These are phyloP conservation scores for Poliocrania exsul DNA, from an alignment of 2,797 vertebrate genomes.

Conservation along the genomic window DNA sequence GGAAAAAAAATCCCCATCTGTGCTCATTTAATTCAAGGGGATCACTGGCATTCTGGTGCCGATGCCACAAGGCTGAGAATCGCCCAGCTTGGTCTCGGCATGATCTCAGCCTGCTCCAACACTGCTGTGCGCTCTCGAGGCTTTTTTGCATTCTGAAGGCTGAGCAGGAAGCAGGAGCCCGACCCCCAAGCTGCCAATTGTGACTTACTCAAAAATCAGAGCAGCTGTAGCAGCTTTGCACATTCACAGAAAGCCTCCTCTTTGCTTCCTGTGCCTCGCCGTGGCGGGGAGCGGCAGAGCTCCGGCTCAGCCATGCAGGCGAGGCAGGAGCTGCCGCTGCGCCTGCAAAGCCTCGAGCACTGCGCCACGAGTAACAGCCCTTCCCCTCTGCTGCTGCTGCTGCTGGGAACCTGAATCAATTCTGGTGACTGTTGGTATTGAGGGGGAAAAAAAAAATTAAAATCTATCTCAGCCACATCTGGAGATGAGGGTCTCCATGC, in stretches of 20 bases:
- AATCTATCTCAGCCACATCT: not conserved
- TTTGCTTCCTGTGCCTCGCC: not conserved
- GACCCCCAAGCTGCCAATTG: slow-evolving; percentile 19
- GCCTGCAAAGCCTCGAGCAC: slow-evolving; percentile 9
- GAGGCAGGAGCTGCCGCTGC: not conserved
- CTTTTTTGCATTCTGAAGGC: slow-evolving; percentile 5
- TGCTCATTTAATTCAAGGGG: not conserved
- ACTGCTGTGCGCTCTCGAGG: not conserved
- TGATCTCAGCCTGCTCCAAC: not conserved
- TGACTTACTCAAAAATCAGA: not conserved
- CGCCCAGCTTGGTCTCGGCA: not conserved
- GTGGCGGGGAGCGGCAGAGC: not conserved
- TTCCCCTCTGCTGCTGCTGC: not conserved
- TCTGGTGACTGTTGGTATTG: not conserved
- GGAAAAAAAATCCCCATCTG: not conserved
- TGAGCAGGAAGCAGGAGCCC: not conserved
- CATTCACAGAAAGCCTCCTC: not conserved
- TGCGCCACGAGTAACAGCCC: not conserved
- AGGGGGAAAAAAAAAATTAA: not conserved
- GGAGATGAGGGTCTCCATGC: not conserved
- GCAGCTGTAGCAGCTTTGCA: slow-evolving; percentile 16
- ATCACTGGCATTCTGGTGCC: not conserved
- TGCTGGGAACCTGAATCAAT: not conserved
- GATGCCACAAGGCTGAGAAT: not conserved
- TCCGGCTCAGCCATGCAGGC: not conserved